Conservation (phyloP, 2,888 invertebrate genomes). For the Diabrotica balteata region DNA sequence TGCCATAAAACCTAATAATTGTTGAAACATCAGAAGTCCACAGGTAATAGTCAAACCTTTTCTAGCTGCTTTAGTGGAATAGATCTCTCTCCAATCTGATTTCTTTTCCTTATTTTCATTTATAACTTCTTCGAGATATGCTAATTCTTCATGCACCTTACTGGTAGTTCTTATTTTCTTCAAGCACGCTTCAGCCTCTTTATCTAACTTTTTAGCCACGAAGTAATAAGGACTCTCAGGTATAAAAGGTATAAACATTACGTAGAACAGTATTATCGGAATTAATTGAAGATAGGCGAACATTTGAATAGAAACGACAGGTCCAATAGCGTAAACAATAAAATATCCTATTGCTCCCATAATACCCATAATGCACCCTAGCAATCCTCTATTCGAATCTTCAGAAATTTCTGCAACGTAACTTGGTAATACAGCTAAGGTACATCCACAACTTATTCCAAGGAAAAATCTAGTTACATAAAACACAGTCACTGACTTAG, state of each 20-base stretch:
- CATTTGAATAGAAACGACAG: slow-evolving; percentile 44
- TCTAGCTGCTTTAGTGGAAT: slow-evolving; percentile 70
- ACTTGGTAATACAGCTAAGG: slow-evolving; percentile 78
- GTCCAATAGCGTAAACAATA: slow-evolving; percentile 73
- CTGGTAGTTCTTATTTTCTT: background rate
- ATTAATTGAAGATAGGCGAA: slow-evolving; percentile 24
- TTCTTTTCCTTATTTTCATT: slow-evolving; percentile 1
- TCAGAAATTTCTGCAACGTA: slow-evolving; percentile 86
- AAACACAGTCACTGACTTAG: slow-evolving; percentile 23
- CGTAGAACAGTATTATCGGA: slow-evolving; percentile 26
- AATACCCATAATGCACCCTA: slow-evolving; percentile 72
- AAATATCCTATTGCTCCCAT: slow-evolving; percentile 73
- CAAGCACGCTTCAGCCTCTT: slow-evolving; percentile 60
- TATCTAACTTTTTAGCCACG: slow-evolving; percentile 60
- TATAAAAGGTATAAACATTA: slow-evolving; percentile 25
- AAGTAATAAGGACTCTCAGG: slow-evolving; percentile 41
- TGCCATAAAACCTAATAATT: slow-evolving; percentile 71
- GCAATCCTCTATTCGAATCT: slow-evolving; percentile 76
- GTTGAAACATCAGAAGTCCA: slow-evolving; percentile 50
- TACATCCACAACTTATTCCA: slow-evolving; percentile 67
- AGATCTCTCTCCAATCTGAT: slow-evolving; percentile 46
- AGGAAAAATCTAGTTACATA: slow-evolving; percentile 67
- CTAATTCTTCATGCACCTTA: slow-evolving; percentile 12
- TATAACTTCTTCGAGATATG: slow-evolving; percentile 7
- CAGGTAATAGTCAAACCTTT: slow-evolving; percentile 61